Evolutionary conservation across 35 echinoderm and acorn worm genomes (phyloP), one percentile per base, ranked within the genome.

Genomic region (Apostichopus parvimensis): DNA sequence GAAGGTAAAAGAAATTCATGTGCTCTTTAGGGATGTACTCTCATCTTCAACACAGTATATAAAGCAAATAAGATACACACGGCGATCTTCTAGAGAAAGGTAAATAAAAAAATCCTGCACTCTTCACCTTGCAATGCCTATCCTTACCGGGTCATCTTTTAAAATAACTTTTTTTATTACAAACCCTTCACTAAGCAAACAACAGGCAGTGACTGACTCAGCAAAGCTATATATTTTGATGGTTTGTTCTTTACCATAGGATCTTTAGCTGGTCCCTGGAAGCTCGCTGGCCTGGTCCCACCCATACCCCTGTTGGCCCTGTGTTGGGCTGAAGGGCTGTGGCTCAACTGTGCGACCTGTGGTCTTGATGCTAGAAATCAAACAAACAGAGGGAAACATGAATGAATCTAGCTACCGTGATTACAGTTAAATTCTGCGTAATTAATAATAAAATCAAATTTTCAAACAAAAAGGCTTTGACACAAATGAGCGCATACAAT

Each of bases 251-350:
- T 91, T 45, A 95, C 94, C 87, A 90, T 90, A 10, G 94, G 94
- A 91, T 95, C 92, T 80, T 92, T 95, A 57, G 94, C 94, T 53
- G 94, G 94, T 13, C 94, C 94, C 14, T 95, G 94, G 87, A 95
- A 95, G 80, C 91, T 95, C 58, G 94, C 57, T 84, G 94, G 94
- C 15, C 94, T 89, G 61, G 76, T 89, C 54, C 57, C 92, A 58
- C 62, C 91, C 6, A 23, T 20, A 20, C 77, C 79, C 28, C 91
- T 80, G 60, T 82, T 77, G 53, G 12, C 79, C 73, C 60, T 14
- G 78, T 83, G 77, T 66, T 80, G 24, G 58, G 91, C 78, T 65
- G 59, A 54, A 11, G 77, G 78, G 23, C 66, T 86, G 25, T 94
- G 72, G 71, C 93, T 91, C 28, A 80, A 81, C 61, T 94, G 87